Conservation (phyloP, 1,140 invertebrate genomes). For the Ceratina australensis region DNA sequence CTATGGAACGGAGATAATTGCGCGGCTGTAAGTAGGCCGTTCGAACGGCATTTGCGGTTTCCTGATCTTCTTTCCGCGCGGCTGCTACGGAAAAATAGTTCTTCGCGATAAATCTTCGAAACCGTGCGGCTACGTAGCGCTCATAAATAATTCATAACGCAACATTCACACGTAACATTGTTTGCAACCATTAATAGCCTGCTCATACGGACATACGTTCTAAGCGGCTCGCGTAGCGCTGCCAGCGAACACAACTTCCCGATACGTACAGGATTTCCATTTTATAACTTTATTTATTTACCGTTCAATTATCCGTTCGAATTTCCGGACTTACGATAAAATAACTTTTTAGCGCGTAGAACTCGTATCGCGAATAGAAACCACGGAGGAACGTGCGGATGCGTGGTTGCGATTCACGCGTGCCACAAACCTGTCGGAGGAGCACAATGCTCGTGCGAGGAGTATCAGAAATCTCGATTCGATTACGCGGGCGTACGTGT, state of each 20-base stretch:
- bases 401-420: conserved; percentile 28
- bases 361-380: not conserved
- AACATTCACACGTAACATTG: conserved; percentile 30
- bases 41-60: conserved; percentile 13
- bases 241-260: too few species aligned
- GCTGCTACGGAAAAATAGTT: conserved; percentile 18
- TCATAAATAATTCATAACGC: conserved; percentile 44
- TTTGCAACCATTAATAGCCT: conserved; percentile 16
- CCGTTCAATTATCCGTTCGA: too few species aligned
- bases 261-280: too few species aligned
- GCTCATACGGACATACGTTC: not conserved
- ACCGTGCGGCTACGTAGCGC: conserved; percentile 2
- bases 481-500: conserved; percentile 48
- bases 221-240: not conserved
- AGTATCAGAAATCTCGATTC: conserved; percentile 57
- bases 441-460: conserved; percentile 25
- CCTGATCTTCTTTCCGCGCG: conserved; percentile 29
- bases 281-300: too few species aligned
- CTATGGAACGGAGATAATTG: conserved; percentile 16
- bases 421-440: conserved; percentile 30
- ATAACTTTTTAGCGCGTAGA: too few species aligned
- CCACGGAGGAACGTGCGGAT: not conserved
- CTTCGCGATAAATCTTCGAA: conserved; percentile 10
- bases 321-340: too few species aligned
- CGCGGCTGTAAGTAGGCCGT: not conserved